Base-by-base conservation (phyloP, 2,113 vertebrate species). In the Aythya baeri region DNA sequence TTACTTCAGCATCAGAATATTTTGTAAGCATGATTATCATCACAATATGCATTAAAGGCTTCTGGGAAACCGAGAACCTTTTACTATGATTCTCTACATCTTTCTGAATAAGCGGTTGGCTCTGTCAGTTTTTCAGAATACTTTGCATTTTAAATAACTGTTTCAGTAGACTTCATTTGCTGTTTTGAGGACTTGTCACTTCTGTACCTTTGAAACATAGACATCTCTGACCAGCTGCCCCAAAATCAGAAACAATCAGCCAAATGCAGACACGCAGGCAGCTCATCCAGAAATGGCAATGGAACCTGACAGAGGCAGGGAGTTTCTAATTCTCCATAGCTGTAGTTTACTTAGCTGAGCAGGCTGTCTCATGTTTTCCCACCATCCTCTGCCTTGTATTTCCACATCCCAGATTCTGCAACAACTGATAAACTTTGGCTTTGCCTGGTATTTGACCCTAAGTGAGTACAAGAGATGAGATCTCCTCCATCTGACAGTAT, bases 51-150 rank as follows among this genome's bases (percentile, higher is more conserved):
- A 14, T 34, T 68, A 57, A 71, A 95, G 27, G 46, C 29, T 89
- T 89, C 31, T 46, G 75, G 74, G 38, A 11, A 87, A 34, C 11
- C 9, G 17, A 59, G 43, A 72, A 54, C 4, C 26, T 78, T 50
- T 41, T 38, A 6, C 49, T 61, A 49, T 13, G 20, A 55, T 70
- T 66, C 3, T 0, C 26, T 93, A 27, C 7, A 34, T 15, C 8
- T 67, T 68, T 83, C 80, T 62, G 3, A 31, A 26, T 34, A 29
- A 1, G 71, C 21, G 0, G 0, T 80, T 55, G 18, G 6, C 11
- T 59, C 50, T 29, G 17, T n/a, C 11, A 17, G 71, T 81, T 67
- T 18, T 78, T 83, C 17, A 52, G 73, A 83, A 74, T n/a, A 71
- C 25, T 74, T 62, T 16, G 5, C 66, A 49, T n/a, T 77, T 88